Base-by-base conservation (phyloP, 1,140 invertebrate genomes). In the Lordiphosa mommai region DNA sequence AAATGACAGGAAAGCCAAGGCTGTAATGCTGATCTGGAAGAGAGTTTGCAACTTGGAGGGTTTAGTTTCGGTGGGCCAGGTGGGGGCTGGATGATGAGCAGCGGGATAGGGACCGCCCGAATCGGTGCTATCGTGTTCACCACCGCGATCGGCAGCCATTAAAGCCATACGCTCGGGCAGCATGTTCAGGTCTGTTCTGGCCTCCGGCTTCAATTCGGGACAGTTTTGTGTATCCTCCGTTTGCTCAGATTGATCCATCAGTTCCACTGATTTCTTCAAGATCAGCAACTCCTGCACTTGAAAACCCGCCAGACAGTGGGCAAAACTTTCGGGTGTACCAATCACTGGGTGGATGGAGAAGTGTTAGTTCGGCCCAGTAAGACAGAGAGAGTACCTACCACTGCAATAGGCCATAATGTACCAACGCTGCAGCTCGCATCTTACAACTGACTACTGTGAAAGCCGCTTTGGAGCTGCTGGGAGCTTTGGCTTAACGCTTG, bases 1-100 rank as follows among this genome's bases (percentile, higher is more conserved):
- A 66, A 95, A 95, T 0, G 94, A 94, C 2, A 95, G 80, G 86
- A 95, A 95, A 0, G 94, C 92, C 9, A 95, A 86, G 0, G 93
- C 92, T 0, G 94, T 95, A 3, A 95, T 90, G 0, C 94, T 92
- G 13, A 94, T 89, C 40, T 94, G 92, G 68, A 95, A 94, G 64
- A 94, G 91, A 74, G 91, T 93, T 44, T 92, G 93, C 53, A 93
- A 76, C 88, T 91, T 92, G 53, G 85, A 91, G 80, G 61, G 91
- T 91, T 74, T 91, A 89, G 76, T 90, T 3, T 88, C 86, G 52
- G 56, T 59, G 9, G 40, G 40, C 89, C 57, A 89, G 61, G 17
- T 72, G 48, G 61, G 30, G 2, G 56, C 38, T 14, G 50, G 27
- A 16, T 40, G 36, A 6, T 63, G 52, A 43, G 40, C 51, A 1